Evolutionary conservation across 2,797 vertebrate genomes (phyloP), one percentile per base, ranked within the genome.

Genomic region (Phataginus tetradactyla): DNA sequence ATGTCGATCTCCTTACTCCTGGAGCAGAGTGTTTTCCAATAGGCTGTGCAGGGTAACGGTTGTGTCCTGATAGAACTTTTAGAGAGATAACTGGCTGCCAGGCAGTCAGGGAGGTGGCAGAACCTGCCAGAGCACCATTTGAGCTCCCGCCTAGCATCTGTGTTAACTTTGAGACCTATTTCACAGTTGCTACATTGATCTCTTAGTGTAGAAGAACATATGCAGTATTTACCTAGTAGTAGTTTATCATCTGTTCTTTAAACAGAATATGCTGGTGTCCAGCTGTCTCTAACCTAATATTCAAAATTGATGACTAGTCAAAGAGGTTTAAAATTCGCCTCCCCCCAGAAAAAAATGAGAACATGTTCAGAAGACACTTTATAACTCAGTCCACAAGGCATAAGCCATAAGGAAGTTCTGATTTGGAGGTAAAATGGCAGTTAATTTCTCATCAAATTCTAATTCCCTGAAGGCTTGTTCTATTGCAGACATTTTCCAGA

Each of bases 321-420:
- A 72, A 92, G 42, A 95, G 7, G 4, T 86, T 79, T 94, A 74
- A 93, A 90, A 89, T 95, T 51, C 37, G 17, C n/a, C 23, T 29
- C 20, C 9, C 27, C 34, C 1, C 12, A 2, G 53, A 66, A 91
- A 39, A 57, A 68, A 84, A 64, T 34, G 59, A 85, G 77, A n/a
- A 83, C 12, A 75, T 90, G 49, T 34, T 92, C 53, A 77, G 32
- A 86, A 91, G 79, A 81, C 42, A 17, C 91, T 93, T 66, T 93
- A 63, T 86, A 61, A n/a, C 34, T 92, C 7, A 94, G 17, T 23
- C 53, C 29, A 49, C 32, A 81, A 92, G 68, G 69, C 74, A 95
- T 53, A 51, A 77, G n/a, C 61, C 23, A n/a, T 39, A 59, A 72
- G 77, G 57, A 84, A 68, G 32, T 14, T 87, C 59, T 87, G 84